Evolutionary conservation across 2,113 vertebrate species (phyloP).

Genomic region (Alouatta palliata): DNA sequence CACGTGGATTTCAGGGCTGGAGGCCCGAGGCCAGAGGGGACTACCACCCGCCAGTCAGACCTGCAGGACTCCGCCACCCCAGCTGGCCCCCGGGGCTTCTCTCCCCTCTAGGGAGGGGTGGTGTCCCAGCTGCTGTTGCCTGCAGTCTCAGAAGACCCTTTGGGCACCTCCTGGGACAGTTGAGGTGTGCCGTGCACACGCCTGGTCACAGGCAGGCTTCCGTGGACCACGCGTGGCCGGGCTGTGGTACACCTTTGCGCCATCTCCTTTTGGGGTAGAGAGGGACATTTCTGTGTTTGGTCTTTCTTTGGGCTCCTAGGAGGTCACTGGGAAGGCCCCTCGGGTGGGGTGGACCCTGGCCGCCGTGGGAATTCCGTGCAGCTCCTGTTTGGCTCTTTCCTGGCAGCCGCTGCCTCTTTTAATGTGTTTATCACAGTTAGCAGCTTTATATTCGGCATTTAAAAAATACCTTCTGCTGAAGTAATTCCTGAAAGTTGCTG

Average conservation of each 20-base stretch:
- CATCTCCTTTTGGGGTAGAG: not conserved
- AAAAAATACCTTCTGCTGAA: rapidly evolving
- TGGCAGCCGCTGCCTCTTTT: not conserved
- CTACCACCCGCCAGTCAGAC: not conserved
- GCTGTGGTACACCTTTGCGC: not conserved
- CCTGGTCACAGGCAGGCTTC: not conserved
- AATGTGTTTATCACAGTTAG: rapidly evolving
- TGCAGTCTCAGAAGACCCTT: not conserved
- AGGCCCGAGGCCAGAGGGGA: not conserved
- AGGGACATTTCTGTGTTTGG: not conserved
- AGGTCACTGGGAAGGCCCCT: not conserved
- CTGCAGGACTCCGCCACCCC: not conserved
- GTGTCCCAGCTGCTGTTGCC: too few relatives aligned
- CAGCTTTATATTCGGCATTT: rapidly evolving
- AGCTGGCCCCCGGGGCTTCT: not conserved
- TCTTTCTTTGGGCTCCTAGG: not conserved
- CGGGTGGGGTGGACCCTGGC: not conserved
- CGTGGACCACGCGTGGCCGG: not conserved
- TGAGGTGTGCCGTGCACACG: not conserved
- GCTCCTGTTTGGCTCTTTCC: not conserved
- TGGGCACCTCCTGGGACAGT: not conserved
- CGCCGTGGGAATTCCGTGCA: not conserved
- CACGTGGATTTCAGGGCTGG: not conserved
- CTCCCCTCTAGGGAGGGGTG: not conserved
- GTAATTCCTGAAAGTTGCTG: rapidly evolving